Conservation (phyloP, 2,888 invertebrate species). For the Acleris sparsana region DNA sequence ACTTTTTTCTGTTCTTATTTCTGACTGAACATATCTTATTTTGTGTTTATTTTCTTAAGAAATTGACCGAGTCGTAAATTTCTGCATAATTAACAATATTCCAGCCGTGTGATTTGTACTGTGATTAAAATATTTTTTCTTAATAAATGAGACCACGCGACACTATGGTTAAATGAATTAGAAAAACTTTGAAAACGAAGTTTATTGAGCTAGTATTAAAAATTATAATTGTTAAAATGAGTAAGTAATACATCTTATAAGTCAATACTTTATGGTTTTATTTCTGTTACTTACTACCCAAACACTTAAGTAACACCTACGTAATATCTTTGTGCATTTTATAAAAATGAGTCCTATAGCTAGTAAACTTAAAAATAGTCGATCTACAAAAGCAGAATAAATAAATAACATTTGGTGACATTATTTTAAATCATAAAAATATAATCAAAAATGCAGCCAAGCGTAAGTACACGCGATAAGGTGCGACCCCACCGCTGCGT, state of each 20-base stretch:
- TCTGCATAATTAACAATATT: constrained; percentile 46
- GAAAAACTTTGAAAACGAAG: constrained; percentile 22
- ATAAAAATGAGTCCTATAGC: constrained; percentile 43
- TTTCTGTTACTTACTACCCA: constrained; percentile 1
- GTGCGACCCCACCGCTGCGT: too few species aligned
- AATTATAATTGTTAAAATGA: constrained; percentile 35
- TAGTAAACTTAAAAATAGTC: constrained; percentile 47
- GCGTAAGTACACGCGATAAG: too few species aligned
- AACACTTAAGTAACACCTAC: constrained; percentile 11
- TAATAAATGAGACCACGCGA: constrained; percentile 13
- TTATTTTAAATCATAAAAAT: background rate
- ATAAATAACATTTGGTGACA: constrained; percentile 21
- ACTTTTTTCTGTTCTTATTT: constrained; percentile 41
- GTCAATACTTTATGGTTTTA: constrained; percentile 25
- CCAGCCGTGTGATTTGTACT: constrained; percentile 51
- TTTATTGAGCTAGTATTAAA: constrained; percentile 33
- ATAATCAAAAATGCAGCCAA: background rate
- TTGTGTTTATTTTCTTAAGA: constrained; percentile 39
- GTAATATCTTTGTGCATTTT: constrained; percentile 42
- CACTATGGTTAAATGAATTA: constrained; percentile 12
- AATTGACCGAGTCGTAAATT: constrained; percentile 40
- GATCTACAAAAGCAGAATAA: constrained; percentile 12
- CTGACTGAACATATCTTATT: constrained; percentile 54
- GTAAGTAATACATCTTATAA: constrained; percentile 33
- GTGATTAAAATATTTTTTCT: constrained; percentile 35